phyloP scores from a whole-genome alignment of 2,797 vertebrate species.

The Setipinna tenuifilis region DNA sequence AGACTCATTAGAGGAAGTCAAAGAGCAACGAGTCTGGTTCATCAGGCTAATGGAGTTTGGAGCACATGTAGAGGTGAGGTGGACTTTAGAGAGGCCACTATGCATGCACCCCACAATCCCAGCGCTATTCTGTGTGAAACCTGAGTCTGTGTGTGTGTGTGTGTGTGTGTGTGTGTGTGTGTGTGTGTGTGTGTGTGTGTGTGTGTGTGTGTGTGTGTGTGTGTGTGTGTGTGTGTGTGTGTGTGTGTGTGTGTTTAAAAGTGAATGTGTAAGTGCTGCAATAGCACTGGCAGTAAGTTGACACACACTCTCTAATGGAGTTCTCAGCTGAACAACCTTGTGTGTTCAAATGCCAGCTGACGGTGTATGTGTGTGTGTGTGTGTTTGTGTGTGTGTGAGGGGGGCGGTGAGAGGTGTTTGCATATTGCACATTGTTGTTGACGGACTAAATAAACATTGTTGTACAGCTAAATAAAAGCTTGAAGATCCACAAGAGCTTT shows the following conservation, averaged over 20 bases:
- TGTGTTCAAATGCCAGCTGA: neutral
- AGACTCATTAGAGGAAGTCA: too few species aligned
- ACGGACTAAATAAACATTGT: neutral
- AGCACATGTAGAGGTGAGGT: neutral
- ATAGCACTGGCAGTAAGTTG: neutral
- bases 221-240: conserved; percentile 2
- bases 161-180: conserved; percentile 34
- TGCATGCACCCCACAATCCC: neutral
- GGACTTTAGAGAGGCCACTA: neutral
- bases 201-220: neutral
- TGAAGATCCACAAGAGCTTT: neutral
- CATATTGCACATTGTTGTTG: conserved; percentile 15
- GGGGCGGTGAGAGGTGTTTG: neutral
- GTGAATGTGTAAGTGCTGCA: neutral
- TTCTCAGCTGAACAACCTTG: conserved; percentile 5
- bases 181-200: conserved; percentile 29
- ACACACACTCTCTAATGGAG: conserved; percentile 6
- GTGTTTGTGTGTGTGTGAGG: neutral
- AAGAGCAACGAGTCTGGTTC: too few species aligned
- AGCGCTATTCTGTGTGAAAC: neutral
- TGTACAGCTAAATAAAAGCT: neutral
- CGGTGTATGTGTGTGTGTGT: neutral
- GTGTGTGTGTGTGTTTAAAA: neutral
- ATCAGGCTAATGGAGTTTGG: too few species aligned
- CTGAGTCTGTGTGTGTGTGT: conserved; percentile 20